Evolutionary conservation across 2,888 invertebrate species (phyloP).

Genomic region (Rhagonycha lutea): DNA sequence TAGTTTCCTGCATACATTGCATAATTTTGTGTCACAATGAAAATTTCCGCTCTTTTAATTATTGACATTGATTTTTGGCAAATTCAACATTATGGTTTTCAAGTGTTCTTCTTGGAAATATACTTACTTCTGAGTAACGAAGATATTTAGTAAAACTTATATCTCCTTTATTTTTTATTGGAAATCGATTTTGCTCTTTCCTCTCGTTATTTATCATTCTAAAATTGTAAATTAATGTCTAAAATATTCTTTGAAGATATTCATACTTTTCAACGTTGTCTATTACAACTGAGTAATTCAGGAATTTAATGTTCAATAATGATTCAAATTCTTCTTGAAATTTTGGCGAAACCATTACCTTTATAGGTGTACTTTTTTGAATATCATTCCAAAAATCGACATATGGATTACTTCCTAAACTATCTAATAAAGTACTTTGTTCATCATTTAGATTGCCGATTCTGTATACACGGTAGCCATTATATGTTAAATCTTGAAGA

Average conservation of each 20-base stretch:
- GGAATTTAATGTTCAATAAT: slow-evolving; percentile 39
- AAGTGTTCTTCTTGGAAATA: no score
- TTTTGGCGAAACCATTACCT: slow-evolving; percentile 53
- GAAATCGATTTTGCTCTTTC: slow-evolving; percentile 7
- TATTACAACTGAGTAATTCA: slow-evolving; percentile 53
- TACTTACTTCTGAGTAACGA: slow-evolving; percentile 28
- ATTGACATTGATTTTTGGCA: no score
- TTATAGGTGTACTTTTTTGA: slow-evolving; percentile 51
- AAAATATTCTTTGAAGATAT: background rate
- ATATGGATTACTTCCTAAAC: slow-evolving; percentile 1
- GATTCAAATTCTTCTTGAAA: background rate
- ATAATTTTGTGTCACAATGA: no score
- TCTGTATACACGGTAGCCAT: background rate
- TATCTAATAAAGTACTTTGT: background rate
- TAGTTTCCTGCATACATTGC: background rate
- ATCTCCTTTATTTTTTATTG: slow-evolving; percentile 31
- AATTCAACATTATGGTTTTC: no score
- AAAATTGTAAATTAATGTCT: background rate
- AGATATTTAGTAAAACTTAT: slow-evolving; percentile 54
- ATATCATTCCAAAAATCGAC: slow-evolving; percentile 47
- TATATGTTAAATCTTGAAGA: background rate
- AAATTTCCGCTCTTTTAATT: no score
- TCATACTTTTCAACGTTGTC: slow-evolving; percentile 58
- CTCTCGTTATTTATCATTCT: slow-evolving; percentile 18
- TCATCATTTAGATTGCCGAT: background rate